Conservation (phyloP, 2,797 vertebrate genomes). For the Myotis vivesi region DNA sequence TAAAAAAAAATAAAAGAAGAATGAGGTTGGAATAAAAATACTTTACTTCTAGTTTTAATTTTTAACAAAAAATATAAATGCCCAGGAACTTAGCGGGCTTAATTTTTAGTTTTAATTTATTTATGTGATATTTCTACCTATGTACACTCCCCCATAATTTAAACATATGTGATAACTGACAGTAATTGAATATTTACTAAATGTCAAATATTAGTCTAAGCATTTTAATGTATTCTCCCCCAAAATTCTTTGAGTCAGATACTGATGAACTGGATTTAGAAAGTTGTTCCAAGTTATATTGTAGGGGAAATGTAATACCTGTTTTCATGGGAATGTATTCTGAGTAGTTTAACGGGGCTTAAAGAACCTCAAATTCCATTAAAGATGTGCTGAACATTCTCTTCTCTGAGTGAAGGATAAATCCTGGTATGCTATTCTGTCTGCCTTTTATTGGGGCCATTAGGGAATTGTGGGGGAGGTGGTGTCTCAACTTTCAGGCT, state of each 20-base stretch:
- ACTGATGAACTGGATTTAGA: background rate
- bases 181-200: background rate
- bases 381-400: background rate
- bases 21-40: background rate
- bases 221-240: background rate
- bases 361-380: background rate
- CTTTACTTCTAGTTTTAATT: background rate
- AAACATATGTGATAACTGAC: background rate
- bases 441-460: background rate
- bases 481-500: background rate
- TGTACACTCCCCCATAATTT: background rate
- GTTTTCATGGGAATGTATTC: background rate
- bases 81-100: background rate
- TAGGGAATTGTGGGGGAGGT: background rate
- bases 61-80: background rate
- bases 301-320: background rate
- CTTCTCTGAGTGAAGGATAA: background rate
- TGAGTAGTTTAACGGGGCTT: background rate
- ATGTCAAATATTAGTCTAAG: background rate
- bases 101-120: constrained; percentile 11
- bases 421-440: background rate
- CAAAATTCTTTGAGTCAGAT: background rate
- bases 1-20: background rate
- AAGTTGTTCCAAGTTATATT: background rate
- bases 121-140: background rate